These are phyloP conservation scores for Trachemys scripta DNA, from an alignment of 2,113 vertebrate species.

Conservation along the genomic window DNA sequence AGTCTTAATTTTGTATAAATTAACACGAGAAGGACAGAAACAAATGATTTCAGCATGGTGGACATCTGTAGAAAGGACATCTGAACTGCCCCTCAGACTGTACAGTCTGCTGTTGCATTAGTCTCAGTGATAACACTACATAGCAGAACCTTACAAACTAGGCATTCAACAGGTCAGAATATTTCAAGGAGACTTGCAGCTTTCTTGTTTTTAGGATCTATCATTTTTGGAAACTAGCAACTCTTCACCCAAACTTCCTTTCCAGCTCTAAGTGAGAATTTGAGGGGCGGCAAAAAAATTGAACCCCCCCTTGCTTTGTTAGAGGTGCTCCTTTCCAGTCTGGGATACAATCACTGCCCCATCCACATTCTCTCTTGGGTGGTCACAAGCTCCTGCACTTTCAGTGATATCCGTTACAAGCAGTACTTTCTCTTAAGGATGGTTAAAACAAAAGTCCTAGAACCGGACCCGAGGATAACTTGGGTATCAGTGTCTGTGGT, in stretches of 20 bases:
- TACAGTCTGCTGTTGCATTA: background rate
- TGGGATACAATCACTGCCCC: background rate
- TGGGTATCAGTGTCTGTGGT: background rate
- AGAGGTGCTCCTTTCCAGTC: background rate
- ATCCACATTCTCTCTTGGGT: background rate
- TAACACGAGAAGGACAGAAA: background rate
- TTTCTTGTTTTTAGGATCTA: background rate
- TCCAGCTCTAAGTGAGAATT: background rate
- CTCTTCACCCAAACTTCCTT: background rate
- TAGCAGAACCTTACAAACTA: background rate
- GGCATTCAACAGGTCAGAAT: background rate
- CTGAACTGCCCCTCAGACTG: background rate
- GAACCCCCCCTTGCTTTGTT: background rate
- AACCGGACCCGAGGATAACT: background rate
- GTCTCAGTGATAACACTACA: rapidly evolving
- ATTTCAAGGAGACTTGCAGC: rapidly evolving
- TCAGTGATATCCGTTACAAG: rapidly evolving
- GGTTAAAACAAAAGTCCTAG: background rate
- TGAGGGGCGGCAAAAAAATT: slow-evolving; percentile 4
- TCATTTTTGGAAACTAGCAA: background rate
- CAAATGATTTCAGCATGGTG: background rate
- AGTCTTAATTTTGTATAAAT: background rate
- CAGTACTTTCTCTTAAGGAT: background rate
- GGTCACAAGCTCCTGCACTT: background rate
- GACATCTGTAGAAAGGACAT: background rate